A percentile compares a stretch with the other conserved stretches of the same genome.
Evolutionary conservation across 2,888 invertebrate genomes (phyloP).

Genomic region (Micoletzkya japonica): DNA sequence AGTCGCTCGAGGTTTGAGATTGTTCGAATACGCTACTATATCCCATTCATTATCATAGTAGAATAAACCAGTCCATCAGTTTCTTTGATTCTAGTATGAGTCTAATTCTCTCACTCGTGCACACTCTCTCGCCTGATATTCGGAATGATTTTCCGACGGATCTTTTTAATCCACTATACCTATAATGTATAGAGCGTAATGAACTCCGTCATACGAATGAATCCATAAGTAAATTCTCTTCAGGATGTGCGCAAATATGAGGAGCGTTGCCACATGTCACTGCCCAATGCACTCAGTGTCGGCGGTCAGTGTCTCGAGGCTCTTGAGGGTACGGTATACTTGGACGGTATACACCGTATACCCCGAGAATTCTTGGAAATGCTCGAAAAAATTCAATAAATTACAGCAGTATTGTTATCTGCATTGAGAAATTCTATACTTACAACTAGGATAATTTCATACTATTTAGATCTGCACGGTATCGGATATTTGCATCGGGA

Average conservation of each 20-base stretch:
- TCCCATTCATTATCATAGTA: not conserved
- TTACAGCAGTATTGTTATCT: too few species aligned
- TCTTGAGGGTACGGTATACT: slow-evolving; percentile 13
- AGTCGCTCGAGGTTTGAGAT: slow-evolving; percentile 42
- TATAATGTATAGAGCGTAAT: too few species aligned
- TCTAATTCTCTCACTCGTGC: too few species aligned
- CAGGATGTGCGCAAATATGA: slow-evolving; percentile 28
- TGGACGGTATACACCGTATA: slow-evolving; percentile 31
- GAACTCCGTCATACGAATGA: too few species aligned
- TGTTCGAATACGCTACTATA: not conserved
- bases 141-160: too few species aligned
- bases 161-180: too few species aligned
- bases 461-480: slow-evolving; percentile 24
- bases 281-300: slow-evolving; percentile 17
- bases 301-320: slow-evolving; percentile 28
- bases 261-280: slow-evolving; percentile 33
- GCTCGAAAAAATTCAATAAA: slow-evolving; percentile 37
- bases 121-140: too few species aligned
- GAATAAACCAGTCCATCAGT: too few species aligned
- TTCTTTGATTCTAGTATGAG: too few species aligned
- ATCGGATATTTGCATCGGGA: slow-evolving; percentile 30
- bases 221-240: too few species aligned
- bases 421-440: too few species aligned
- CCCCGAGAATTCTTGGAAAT: slow-evolving; percentile 42
- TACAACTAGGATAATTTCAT: not conserved